Conservation (phyloP, 2,888 invertebrate species). For the Synanthedon tipuliformis region DNA sequence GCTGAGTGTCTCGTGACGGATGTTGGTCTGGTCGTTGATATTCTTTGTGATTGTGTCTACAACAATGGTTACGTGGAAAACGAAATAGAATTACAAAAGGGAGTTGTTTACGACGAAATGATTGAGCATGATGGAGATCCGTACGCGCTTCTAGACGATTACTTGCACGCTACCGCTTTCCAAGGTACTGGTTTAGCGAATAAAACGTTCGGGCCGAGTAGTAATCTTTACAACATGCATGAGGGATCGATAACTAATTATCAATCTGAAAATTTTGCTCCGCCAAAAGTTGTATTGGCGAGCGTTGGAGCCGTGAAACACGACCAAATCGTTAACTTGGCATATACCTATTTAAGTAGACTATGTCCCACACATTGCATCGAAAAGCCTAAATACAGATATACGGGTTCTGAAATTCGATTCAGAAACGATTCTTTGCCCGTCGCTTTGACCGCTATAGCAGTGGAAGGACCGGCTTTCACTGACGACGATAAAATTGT, state of each 20-base stretch:
- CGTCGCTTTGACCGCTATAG: slow-evolving; percentile 88
- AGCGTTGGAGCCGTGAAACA: slow-evolving; percentile 94
- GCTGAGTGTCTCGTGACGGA: slow-evolving; percentile 92
- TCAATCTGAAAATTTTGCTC: slow-evolving; percentile 86
- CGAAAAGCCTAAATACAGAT: slow-evolving; percentile 71
- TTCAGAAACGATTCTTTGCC: slow-evolving; percentile 91
- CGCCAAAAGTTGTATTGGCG: slow-evolving; percentile 89
- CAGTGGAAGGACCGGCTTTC: slow-evolving; percentile 94
- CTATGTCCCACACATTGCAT: slow-evolving; percentile 70
- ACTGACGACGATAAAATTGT: slow-evolving; percentile 89
- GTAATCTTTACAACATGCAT: slow-evolving; percentile 73
- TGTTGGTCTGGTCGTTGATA: slow-evolving; percentile 87
- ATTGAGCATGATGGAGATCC: slow-evolving; percentile 33
- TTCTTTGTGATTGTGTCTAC: slow-evolving; percentile 93
- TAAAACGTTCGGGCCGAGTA: slow-evolving; percentile 72
- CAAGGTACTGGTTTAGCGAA: slow-evolving; percentile 52
- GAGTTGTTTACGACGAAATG: slow-evolving; percentile 41
- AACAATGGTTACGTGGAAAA: slow-evolving; percentile 70
- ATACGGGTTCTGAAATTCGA: slow-evolving; percentile 88
- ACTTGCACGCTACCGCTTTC: slow-evolving; percentile 52
- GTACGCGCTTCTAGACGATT: slow-evolving; percentile 35
- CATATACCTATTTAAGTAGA: slow-evolving; percentile 76
- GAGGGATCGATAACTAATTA: slow-evolving; percentile 80
- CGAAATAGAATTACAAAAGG: slow-evolving; percentile 43
- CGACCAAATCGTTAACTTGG: slow-evolving; percentile 80